phyloP scores from a whole-genome alignment of 2,888 invertebrate species.

The Criorhina ranunculi region DNA sequence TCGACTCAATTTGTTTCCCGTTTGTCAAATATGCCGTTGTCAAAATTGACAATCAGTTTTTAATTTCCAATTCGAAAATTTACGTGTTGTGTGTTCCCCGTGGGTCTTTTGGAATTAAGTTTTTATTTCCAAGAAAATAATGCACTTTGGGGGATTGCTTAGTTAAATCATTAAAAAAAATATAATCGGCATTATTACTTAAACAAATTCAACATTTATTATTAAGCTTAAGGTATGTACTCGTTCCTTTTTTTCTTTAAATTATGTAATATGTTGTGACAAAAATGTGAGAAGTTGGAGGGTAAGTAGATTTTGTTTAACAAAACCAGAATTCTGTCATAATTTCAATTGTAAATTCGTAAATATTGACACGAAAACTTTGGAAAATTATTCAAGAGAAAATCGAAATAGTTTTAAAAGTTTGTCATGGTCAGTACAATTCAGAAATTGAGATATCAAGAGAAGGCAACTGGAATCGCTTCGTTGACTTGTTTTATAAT shows the following conservation, averaged over 20 bases:
- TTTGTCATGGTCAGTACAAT: neutral
- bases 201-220: constrained; percentile 25
- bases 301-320: neutral
- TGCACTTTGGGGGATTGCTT: constrained; percentile 37
- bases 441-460: neutral
- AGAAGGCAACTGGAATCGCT: neutral
- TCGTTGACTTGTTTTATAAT: neutral
- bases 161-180: constrained; percentile 20
- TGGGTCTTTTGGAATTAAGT: constrained; percentile 10
- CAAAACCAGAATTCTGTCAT: neutral
- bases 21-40: constrained; percentile 34
- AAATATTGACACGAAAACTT: neutral
- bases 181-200: constrained; percentile 46
- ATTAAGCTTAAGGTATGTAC: constrained; percentile 51
- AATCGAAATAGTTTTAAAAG: too few species aligned
- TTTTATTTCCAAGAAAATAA: constrained; percentile 24
- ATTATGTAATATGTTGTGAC: constrained; percentile 62
- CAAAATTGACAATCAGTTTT: constrained; percentile 47
- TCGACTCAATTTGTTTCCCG: constrained; percentile 8
- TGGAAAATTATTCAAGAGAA: neutral
- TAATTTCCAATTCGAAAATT: constrained; percentile 56
- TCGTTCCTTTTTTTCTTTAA: neutral
- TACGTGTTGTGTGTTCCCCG: constrained; percentile 23
- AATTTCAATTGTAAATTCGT: neutral
- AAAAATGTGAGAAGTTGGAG: neutral